Evolutionary conservation across 2,888 invertebrate genomes (phyloP).

Genomic region (Drosophila infuscata): DNA sequence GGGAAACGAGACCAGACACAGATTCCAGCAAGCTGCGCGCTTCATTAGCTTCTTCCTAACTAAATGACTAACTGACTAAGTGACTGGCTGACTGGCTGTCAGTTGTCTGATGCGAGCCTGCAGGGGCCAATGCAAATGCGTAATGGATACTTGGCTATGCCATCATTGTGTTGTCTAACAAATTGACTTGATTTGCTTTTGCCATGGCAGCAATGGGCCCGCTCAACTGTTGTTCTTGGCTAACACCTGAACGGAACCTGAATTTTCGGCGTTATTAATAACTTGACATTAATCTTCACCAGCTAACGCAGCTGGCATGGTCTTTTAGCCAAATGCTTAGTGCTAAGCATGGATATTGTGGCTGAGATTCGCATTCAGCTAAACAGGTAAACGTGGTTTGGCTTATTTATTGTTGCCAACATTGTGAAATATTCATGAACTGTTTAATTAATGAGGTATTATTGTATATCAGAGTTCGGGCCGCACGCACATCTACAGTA

Average conservation of each 20-base stretch:
- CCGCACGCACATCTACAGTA: not conserved
- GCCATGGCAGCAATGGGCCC: conserved; percentile 11
- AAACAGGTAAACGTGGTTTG: conserved; percentile 38
- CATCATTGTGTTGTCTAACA: conserved; percentile 57
- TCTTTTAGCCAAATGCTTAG: conserved; percentile 62
- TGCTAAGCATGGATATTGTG: conserved; percentile 66
- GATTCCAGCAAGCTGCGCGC: conserved; percentile 37
- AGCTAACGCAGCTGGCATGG: conserved; percentile 56
- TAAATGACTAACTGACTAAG: conserved; percentile 11
- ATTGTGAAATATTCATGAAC: conserved; percentile 44
- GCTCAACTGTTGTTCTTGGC: conserved; percentile 8
- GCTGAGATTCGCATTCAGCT: conserved; percentile 55
- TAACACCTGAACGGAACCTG: conserved; percentile 49
- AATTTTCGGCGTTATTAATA: conserved; percentile 66
- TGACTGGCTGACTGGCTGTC: not conserved
- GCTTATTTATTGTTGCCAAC: conserved; percentile 29
- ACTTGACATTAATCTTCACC: conserved; percentile 68
- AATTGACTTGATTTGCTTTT: conserved; percentile 69
- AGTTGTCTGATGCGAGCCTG: conserved; percentile 14
- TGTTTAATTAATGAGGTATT: conserved; percentile 50
- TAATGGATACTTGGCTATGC: conserved; percentile 68
- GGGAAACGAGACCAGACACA: conserved; percentile 20
- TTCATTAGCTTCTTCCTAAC: conserved; percentile 60
- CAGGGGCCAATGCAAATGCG: conserved; percentile 68
- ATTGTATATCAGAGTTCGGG: conserved; percentile 9